Conservation (phyloP, 2,113 vertebrate species). For the Hemicordylus capensis region DNA sequence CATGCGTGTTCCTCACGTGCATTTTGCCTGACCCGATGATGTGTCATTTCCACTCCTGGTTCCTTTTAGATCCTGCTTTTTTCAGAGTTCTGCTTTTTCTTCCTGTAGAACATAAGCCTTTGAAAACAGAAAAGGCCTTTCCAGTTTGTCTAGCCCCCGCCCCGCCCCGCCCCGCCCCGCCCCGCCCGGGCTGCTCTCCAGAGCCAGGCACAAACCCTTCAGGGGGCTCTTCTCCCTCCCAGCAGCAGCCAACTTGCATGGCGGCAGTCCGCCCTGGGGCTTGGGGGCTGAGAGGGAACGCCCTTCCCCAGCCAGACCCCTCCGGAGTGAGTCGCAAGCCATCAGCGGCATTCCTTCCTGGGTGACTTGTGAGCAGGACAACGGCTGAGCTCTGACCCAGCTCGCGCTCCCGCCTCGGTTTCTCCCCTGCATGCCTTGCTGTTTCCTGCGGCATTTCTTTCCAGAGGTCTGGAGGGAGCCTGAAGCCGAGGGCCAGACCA, state of each 20-base stretch:
- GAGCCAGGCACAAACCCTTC: too few species aligned
- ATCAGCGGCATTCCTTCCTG: not conserved
- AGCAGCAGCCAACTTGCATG: too few species aligned
- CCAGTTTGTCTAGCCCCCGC: not conserved
- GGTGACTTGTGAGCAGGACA: not conserved
- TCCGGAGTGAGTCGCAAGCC: too few species aligned
- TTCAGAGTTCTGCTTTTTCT: not conserved
- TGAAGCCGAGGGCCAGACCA: rapidly evolving
- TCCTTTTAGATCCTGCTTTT: not conserved
- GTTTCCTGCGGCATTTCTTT: not conserved
- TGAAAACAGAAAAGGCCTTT: not conserved
- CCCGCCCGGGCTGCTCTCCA: too few species aligned
- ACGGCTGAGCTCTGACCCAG: too few species aligned
- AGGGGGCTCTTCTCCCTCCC: too few species aligned
- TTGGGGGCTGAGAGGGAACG: not conserved
- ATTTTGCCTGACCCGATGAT: not conserved
- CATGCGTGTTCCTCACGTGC: not conserved
- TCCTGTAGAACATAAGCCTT: not conserved
- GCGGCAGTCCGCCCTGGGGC: too few species aligned
- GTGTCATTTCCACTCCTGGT: not conserved
- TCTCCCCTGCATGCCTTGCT: not conserved
- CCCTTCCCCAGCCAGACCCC: too few species aligned
- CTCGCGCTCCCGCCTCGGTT: not conserved
- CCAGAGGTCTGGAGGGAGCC: too few species aligned
- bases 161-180: too few species aligned